phyloP scores from a whole-genome alignment of 2,888 invertebrate genomes.

The Zhuqinia jingwanae region DNA sequence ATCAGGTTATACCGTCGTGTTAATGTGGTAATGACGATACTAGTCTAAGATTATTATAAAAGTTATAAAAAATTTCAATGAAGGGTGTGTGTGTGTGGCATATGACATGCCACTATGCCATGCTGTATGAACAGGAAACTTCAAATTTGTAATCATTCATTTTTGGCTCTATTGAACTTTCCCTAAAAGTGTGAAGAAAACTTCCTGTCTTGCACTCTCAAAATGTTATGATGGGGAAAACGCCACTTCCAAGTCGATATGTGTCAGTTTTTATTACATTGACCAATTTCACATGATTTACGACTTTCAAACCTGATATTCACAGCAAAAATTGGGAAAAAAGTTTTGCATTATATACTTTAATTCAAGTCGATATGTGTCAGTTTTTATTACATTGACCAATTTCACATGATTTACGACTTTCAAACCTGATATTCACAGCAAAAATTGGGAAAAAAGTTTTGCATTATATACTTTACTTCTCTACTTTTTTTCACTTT shows the following conservation, averaged over 20 bases:
- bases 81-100: too few relatives aligned
- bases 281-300: conserved; percentile 58
- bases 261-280: conserved; percentile 50
- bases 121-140: too few relatives aligned
- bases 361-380: conserved; percentile 6
- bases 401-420: conserved; percentile 52
- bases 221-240: conserved; percentile 21
- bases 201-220: conserved; percentile 15
- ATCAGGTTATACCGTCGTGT: too few relatives aligned
- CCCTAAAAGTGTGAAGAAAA: too few relatives aligned
- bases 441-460: neutral
- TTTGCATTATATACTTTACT: neutral
- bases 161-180: too few relatives aligned
- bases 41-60: too few relatives aligned
- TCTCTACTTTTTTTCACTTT: neutral
- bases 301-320: conserved; percentile 20
- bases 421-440: conserved; percentile 1
- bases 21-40: too few relatives aligned
- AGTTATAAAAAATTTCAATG: too few relatives aligned
- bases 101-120: too few relatives aligned
- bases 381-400: conserved; percentile 56
- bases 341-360: neutral
- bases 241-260: conserved; percentile 21
- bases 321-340: too few relatives aligned
- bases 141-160: too few relatives aligned